phyloP scores from a whole-genome alignment of 2,797 vertebrate species.

The Momotus momota region DNA sequence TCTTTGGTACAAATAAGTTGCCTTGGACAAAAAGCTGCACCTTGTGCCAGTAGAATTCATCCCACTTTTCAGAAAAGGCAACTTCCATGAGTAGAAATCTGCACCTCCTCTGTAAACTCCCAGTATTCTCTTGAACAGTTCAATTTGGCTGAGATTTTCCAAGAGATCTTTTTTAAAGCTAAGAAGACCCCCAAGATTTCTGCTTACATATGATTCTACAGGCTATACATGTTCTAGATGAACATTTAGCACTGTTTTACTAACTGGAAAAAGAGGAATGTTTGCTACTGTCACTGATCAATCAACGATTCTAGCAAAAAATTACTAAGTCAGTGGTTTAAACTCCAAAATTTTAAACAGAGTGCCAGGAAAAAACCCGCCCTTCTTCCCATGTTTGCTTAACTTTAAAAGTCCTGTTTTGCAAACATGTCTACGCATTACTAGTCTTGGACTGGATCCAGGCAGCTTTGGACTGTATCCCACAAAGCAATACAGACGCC shows the following conservation, averaged over 20 bases:
- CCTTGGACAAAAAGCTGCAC: background rate
- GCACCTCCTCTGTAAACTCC: background rate
- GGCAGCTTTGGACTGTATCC: background rate
- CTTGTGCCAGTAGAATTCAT: background rate
- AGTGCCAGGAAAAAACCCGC: background rate
- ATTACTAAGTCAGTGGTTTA: background rate
- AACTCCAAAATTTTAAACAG: background rate
- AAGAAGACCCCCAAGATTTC: background rate
- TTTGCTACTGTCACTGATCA: background rate
- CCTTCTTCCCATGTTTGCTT: background rate
- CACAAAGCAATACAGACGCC: background rate
- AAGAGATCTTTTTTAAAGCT: background rate
- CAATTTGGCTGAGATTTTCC: background rate
- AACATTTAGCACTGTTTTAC: background rate
- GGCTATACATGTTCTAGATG: background rate
- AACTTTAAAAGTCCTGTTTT: slow-evolving; percentile 1
- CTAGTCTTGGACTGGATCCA: slow-evolving; percentile 22
- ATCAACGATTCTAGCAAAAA: background rate
- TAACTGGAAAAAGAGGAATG: background rate
- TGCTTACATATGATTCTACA: background rate
- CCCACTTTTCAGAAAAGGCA: background rate
- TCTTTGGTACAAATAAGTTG: background rate
- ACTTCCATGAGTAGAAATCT: background rate
- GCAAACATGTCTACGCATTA: background rate
- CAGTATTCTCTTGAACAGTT: background rate